These are phyloP conservation scores for Tineola bisselliella DNA, from an alignment of 2,888 invertebrate species.

Conservation along the genomic window DNA sequence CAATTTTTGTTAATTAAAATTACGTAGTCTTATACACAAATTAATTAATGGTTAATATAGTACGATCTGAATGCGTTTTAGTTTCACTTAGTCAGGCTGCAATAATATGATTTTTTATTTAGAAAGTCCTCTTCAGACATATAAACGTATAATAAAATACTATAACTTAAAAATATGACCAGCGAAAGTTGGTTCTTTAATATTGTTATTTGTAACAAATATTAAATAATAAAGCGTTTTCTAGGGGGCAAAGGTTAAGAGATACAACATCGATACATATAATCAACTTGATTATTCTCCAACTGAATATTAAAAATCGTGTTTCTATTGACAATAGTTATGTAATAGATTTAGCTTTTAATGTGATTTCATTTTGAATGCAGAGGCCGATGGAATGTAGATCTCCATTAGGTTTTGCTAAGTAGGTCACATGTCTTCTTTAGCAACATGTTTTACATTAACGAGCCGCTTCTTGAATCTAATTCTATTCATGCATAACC, in stretches of 20 bases:
- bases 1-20: no score
- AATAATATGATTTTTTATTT: no score
- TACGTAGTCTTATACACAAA: no score
- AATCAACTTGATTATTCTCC: slow-evolving; percentile 5
- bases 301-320: not conserved
- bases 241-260: slow-evolving; percentile 10
- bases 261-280: slow-evolving; percentile 6
- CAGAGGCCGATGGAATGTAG: not conserved
- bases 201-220: not conserved
- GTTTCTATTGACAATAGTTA: not conserved
- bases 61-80: no score
- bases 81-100: no score
- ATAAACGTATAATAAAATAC: no score
- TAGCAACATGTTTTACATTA: not conserved
- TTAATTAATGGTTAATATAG: no score
- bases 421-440: not conserved
- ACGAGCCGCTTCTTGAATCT: not conserved
- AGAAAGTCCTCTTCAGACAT: no score
- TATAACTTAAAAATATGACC: no score
- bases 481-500: not conserved
- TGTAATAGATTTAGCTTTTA: not conserved
- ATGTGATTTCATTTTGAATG: not conserved
- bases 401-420: not conserved
- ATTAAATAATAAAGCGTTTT: not conserved
- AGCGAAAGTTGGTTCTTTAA: no score